phyloP scores from a whole-genome alignment of 92 coral and sea anemone species.

The Epizoanthus fatuus region DNA sequence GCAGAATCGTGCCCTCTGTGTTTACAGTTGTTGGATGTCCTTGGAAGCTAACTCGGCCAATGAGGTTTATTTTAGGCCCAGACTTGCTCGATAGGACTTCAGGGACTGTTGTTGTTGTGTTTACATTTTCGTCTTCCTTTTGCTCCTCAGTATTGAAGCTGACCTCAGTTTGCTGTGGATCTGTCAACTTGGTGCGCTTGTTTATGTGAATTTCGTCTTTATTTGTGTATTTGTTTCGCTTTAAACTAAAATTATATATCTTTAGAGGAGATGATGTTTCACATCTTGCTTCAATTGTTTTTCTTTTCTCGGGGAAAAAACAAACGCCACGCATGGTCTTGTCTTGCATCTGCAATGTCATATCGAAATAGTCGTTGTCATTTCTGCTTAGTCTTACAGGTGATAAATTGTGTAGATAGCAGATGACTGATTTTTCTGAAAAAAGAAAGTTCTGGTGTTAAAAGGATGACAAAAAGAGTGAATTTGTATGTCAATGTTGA shows the following conservation, averaged over 20 bases:
- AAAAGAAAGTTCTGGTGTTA: background rate
- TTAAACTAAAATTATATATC: conserved; percentile 19
- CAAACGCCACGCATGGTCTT: conserved; percentile 49
- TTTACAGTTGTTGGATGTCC: too few relatives aligned
- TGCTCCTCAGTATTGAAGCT: background rate
- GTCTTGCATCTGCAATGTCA: conserved; percentile 42
- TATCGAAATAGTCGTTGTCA: conserved; percentile 51
- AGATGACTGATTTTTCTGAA: background rate
- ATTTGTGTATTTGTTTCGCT: conserved; percentile 29
- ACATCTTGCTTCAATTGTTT: conserved; percentile 34
- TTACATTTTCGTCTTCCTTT: too few relatives aligned
- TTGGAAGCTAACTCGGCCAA: too few relatives aligned
- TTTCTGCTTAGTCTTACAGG: conserved; percentile 50
- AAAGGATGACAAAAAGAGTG: too few relatives aligned
- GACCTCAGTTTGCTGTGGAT: conserved; percentile 4
- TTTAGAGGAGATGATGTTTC: conserved; percentile 38
- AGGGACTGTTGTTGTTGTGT: too few relatives aligned
- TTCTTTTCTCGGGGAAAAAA: conserved; percentile 46
- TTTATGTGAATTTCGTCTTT: conserved; percentile 47
- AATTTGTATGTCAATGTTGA: too few relatives aligned
- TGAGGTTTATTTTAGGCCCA: too few relatives aligned
- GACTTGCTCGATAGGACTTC: too few relatives aligned
- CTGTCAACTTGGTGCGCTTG: conserved; percentile 28
- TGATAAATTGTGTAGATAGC: conserved; percentile 54
- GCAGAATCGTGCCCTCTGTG: too few relatives aligned